A percentile compares a stretch with the other conserved stretches of the same genome.
Evolutionary conservation across 2,888 invertebrate species (phyloP).

Genomic region (Drosophila kokeensis): DNA sequence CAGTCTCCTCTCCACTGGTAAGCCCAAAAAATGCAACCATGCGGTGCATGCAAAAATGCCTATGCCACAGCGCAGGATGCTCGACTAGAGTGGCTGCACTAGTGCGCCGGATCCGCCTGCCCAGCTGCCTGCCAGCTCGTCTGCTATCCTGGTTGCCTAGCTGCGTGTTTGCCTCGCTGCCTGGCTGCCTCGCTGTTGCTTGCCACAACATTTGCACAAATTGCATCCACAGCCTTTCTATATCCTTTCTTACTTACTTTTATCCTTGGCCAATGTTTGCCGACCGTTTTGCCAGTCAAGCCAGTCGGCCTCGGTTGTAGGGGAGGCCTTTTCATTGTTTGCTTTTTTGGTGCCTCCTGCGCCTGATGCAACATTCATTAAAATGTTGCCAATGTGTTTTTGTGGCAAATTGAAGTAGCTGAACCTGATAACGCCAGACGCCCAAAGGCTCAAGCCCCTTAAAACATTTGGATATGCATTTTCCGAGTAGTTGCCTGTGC

Average conservation of each 20-base stretch:
- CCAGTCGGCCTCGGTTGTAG: conserved; percentile 17
- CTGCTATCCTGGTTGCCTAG: conserved; percentile 33
- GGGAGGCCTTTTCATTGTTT: conserved; percentile 63
- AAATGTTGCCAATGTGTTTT: conserved; percentile 82
- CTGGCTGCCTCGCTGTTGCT: conserved; percentile 6
- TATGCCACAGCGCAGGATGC: conserved; percentile 57
- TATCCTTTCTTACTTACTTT: conserved; percentile 71
- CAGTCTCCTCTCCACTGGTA: conserved; percentile 43
- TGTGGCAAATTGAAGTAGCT: conserved; percentile 79
- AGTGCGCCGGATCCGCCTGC: conserved; percentile 26
- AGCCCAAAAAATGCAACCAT: conserved; percentile 80
- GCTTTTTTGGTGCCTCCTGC: conserved; percentile 46
- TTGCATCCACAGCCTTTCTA: conserved; percentile 63
- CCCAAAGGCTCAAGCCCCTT: conserved; percentile 23
- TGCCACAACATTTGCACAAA: conserved; percentile 76
- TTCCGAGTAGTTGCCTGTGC: conserved; percentile 65
- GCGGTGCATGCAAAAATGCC: conserved; percentile 80
- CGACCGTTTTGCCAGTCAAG: conserved; percentile 73
- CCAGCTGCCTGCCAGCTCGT: conserved; percentile 1
- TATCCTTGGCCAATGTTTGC: conserved; percentile 72
- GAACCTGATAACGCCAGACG: conserved; percentile 24
- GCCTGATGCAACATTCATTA: conserved; percentile 75
- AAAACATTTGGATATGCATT: conserved; percentile 62
- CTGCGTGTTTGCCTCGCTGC: conserved; percentile 14
- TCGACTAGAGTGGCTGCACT: conserved; percentile 12